phyloP scores from a whole-genome alignment of 2,113 vertebrate genomes.

The Pterocles burchelli region DNA sequence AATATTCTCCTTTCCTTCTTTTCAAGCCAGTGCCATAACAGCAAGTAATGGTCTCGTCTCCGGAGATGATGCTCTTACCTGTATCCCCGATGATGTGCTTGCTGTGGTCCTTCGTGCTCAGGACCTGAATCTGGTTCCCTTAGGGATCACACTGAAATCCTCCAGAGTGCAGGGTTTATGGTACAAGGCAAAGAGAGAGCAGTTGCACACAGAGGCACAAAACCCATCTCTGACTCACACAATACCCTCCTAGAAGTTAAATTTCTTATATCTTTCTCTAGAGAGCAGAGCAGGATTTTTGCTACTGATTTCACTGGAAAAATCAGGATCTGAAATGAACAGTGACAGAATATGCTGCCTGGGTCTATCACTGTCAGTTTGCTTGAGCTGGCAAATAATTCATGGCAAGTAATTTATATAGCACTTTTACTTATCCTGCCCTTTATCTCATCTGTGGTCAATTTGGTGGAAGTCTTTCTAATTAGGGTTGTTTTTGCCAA shows the following conservation, averaged over 20 bases:
- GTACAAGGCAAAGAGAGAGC: neutral
- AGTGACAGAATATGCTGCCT: slow-evolving; percentile 51
- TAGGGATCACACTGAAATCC: neutral
- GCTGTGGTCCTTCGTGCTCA: neutral
- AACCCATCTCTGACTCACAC: neutral
- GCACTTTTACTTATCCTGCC: slow-evolving; percentile 60
- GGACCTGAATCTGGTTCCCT: neutral
- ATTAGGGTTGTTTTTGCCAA: slow-evolving; percentile 60
- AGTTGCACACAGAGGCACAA: neutral
- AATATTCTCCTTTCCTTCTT: neutral
- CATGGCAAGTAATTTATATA: slow-evolving; percentile 59
- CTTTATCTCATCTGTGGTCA: slow-evolving; percentile 67
- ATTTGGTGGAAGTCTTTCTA: slow-evolving; percentile 60
- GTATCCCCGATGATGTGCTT: neutral
- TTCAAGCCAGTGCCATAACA: neutral
- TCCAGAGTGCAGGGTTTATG: neutral
- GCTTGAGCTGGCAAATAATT: slow-evolving; percentile 46
- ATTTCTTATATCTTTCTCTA: neutral
- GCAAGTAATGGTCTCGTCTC: neutral
- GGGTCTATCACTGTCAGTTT: slow-evolving; percentile 42
- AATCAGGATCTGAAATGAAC: slow-evolving; percentile 20
- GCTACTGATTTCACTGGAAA: neutral
- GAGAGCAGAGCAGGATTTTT: neutral
- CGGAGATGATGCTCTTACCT: neutral
- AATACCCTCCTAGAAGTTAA: neutral